Conservation (phyloP, 2,888 invertebrate species). For the Phaonia tiefii region DNA sequence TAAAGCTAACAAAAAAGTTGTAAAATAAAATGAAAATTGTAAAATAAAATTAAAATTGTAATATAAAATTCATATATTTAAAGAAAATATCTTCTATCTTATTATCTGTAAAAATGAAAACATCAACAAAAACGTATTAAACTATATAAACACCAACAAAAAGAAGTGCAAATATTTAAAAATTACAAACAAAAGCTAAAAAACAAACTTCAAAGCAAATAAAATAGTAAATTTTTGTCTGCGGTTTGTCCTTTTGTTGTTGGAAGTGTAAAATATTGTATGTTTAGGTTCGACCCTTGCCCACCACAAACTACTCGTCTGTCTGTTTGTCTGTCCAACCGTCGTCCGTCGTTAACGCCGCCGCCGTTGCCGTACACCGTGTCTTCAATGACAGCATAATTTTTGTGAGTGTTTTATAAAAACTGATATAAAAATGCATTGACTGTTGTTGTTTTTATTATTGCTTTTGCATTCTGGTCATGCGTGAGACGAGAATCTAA, state of each 20-base stretch:
- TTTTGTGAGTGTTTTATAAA: constrained; percentile 6
- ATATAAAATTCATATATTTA: not conserved
- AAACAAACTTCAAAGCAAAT: no score
- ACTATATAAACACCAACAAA: not conserved
- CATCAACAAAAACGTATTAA: constrained; percentile 6
- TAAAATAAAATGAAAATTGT: not conserved
- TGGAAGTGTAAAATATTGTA: no score
- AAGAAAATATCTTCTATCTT: not conserved
- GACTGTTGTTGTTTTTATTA: constrained; percentile 25
- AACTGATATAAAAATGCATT: constrained; percentile 21
- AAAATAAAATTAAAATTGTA: not conserved
- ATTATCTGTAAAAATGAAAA: not conserved
- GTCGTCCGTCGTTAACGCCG: not conserved
- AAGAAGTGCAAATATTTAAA: not conserved
- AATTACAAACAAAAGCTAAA: not conserved
- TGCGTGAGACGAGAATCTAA: constrained; percentile 39
- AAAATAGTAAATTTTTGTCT: constrained; percentile 48
- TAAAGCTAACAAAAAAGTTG: no score
- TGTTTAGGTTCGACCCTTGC: no score
- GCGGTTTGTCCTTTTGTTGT: constrained; percentile 39
- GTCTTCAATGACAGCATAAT: not conserved
- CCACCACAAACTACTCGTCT: not conserved
- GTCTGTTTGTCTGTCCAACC: not conserved
- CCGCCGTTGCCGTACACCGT: not conserved
- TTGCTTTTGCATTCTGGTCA: constrained; percentile 27